Percentiles rank a stretch among this genome's conserved stretches.
Conservation (phyloP, 2,113 vertebrate species). For the Aegithalos caudatus region DNA sequence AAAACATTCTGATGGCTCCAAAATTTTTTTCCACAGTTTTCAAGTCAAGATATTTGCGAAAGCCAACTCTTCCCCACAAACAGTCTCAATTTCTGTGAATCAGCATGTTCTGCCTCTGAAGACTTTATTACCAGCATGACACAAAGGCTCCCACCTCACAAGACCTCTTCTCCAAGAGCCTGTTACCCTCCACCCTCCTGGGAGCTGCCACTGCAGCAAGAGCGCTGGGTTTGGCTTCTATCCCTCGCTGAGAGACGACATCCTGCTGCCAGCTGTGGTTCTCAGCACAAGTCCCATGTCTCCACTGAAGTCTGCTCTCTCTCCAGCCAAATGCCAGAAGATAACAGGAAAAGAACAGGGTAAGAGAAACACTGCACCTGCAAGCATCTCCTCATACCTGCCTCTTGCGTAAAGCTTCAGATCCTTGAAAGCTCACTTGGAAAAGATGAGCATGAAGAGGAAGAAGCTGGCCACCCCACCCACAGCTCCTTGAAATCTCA, state of each 20-base stretch:
- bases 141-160: slow-evolving; percentile 7
- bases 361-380: neutral
- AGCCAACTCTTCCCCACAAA: slow-evolving; percentile 50
- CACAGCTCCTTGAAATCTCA: neutral
- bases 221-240: neutral
- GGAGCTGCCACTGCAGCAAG: neutral
- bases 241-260: neutral
- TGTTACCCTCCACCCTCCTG: neutral
- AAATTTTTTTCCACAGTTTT: slow-evolving; percentile 38
- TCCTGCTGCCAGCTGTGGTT: neutral
- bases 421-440: neutral
- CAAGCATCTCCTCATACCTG: neutral
- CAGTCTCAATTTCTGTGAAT: slow-evolving; percentile 39
- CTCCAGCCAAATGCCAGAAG: neutral
- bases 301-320: neutral
- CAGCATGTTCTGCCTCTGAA: slow-evolving; percentile 21
- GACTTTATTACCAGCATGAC: neutral
- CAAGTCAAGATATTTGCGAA: slow-evolving; percentile 25
- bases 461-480: neutral
- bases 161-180: neutral
- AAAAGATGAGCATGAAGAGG: neutral
- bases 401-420: neutral
- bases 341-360: neutral
- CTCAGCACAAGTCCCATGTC: neutral
- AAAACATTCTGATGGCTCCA: slow-evolving; percentile 37